A percentile compares a stretch with the other conserved stretches of the same genome.
phyloP scores from a whole-genome alignment of 2,888 invertebrate species.

The Dioctria linearis region DNA sequence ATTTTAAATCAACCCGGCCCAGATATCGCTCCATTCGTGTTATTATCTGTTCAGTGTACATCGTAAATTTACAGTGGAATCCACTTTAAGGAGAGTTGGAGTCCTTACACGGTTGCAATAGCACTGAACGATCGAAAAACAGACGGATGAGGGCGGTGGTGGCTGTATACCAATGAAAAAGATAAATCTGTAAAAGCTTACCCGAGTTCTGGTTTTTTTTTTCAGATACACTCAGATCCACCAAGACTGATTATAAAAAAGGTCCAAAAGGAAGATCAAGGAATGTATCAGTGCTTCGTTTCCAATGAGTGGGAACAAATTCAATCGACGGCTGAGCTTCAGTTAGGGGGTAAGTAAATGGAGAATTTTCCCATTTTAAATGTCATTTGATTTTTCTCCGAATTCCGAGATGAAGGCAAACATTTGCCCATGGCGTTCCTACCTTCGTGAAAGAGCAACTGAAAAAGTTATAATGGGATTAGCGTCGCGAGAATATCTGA shows the following conservation, averaged over 20 bases:
- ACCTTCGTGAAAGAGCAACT: not conserved
- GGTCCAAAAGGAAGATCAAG: constrained; percentile 86
- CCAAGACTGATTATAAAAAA: constrained; percentile 76
- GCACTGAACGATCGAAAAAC: not conserved
- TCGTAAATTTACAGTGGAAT: constrained; percentile 10
- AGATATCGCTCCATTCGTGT: constrained; percentile 52
- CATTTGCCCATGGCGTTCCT: constrained; percentile 12
- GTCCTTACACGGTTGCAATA: not conserved
- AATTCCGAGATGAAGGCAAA: constrained; percentile 25
- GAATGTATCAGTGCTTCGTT: constrained; percentile 93
- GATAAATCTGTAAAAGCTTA: constrained; percentile 45
- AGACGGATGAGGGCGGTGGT: constrained; percentile 11
- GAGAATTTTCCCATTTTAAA: constrained; percentile 40
- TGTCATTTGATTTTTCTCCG: constrained; percentile 36
- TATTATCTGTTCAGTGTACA: not conserved
- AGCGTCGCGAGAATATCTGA: not conserved
- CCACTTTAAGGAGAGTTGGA: constrained; percentile 30
- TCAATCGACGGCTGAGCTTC: constrained; percentile 85
- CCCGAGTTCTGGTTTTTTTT: constrained; percentile 47
- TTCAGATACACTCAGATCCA: constrained; percentile 70
- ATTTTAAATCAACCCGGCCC: constrained; percentile 59
- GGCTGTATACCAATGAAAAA: not conserved
- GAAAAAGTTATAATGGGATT: not conserved
- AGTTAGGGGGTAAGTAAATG: constrained; percentile 80
- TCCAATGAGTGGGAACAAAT: constrained; percentile 88